A percentile compares a stretch with the other conserved stretches of the same genome.
Conservation (phyloP, 2,113 vertebrate genomes). For the Percopsis transmontana region DNA sequence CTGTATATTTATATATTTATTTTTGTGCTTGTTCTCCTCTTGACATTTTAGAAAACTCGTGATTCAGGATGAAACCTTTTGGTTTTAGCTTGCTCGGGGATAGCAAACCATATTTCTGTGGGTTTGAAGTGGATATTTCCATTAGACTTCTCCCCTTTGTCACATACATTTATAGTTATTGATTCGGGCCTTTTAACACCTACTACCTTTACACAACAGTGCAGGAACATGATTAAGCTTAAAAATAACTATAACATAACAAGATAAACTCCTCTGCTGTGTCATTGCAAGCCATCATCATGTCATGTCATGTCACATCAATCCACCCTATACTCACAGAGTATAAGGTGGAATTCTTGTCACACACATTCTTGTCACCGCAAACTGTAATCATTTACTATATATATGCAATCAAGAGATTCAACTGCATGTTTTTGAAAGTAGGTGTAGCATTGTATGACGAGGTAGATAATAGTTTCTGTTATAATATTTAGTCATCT, state of each 20-base stretch:
- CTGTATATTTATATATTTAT: not conserved
- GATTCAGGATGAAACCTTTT: conserved; percentile 3
- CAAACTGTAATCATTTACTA: not conserved
- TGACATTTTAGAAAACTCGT: conserved; percentile 39
- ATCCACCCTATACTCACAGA: too few relatives aligned
- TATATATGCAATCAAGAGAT: too few relatives aligned
- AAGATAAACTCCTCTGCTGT: not conserved
- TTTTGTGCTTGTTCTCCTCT: conserved; percentile 18
- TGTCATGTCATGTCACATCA: not conserved
- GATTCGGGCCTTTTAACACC: not conserved
- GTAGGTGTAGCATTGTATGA: too few relatives aligned
- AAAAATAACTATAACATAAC: not conserved
- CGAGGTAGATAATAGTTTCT: too few relatives aligned
- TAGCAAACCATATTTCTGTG: not conserved
- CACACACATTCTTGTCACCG: not conserved
- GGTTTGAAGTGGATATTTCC: conserved; percentile 25
- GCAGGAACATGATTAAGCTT: not conserved
- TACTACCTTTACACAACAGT: not conserved
- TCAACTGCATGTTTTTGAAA: too few relatives aligned
- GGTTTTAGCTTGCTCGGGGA: conserved; percentile 24
- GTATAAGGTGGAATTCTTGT: not conserved
- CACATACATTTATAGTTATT: not conserved
- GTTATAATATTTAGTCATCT: too few relatives aligned
- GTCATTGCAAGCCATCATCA: not conserved
- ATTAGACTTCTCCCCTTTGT: conserved; percentile 21